phyloP scores from a whole-genome alignment of 2,113 vertebrate genomes.

The Prolemur simus region DNA sequence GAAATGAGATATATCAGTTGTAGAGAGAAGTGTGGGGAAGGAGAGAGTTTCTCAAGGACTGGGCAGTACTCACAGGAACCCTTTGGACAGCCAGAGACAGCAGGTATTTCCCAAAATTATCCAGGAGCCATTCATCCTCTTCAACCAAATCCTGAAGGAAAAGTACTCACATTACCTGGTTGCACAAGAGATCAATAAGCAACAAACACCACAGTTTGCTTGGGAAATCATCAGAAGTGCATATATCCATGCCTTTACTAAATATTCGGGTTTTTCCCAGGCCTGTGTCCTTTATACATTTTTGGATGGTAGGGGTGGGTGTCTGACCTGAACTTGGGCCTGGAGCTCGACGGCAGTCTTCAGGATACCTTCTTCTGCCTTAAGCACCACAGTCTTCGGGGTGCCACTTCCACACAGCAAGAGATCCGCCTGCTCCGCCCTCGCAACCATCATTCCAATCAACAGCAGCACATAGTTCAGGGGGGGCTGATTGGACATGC shows the following conservation, averaged over 20 bases:
- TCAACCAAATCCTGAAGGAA: conserved; percentile 52
- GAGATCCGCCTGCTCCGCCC: conserved; percentile 82
- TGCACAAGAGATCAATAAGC: background rate
- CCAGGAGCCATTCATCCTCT: fast-evolving
- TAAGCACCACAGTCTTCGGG: conserved; percentile 55
- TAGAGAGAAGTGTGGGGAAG: background rate
- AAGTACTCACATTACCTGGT: background rate
- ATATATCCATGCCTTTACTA: background rate
- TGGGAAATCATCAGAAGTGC: background rate
- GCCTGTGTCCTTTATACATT: background rate
- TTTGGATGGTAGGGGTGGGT: background rate
- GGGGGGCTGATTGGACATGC: conserved; percentile 9
- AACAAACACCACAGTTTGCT: background rate
- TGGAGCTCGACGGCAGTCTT: conserved; percentile 61
- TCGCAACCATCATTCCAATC: conserved; percentile 87
- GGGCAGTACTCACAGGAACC: conserved; percentile 71
- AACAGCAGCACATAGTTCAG: conserved; percentile 82
- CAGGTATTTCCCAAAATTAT: conserved; percentile 54
- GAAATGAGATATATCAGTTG: background rate
- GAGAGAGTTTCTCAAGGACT: background rate
- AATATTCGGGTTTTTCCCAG: background rate
- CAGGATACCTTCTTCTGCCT: conserved; percentile 85
- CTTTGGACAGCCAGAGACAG: conserved; percentile 60
- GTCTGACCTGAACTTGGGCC: conserved; percentile 81
- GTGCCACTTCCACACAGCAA: background rate